Conservation (phyloP, 64 coral and sea anemone genomes). For the Pachyseris speciosa region DNA sequence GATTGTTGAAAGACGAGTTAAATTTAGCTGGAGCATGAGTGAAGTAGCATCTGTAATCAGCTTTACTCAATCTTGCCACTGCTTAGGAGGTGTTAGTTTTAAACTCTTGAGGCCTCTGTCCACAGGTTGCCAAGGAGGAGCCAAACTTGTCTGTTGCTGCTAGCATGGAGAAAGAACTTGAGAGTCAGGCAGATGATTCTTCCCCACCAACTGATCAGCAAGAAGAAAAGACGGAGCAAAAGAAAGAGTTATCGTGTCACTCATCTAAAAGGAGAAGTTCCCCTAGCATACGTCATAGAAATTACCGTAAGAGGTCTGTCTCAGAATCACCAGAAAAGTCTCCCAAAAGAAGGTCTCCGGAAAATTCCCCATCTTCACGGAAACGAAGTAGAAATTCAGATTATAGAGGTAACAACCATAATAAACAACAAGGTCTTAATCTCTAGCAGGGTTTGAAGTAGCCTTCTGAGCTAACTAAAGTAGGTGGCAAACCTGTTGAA, state of each 20-base stretch:
- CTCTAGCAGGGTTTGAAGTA: too few species aligned
- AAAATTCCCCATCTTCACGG: background rate
- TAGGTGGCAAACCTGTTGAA: too few species aligned
- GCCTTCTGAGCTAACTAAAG: too few species aligned
- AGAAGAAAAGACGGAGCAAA: background rate
- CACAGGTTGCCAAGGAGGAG: background rate
- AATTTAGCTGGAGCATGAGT: too few species aligned
- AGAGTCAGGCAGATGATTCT: background rate
- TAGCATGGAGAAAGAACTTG: background rate
- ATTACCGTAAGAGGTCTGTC: conserved; percentile 20
- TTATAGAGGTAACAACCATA: background rate
- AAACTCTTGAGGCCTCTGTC: background rate
- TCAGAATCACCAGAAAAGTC: conserved; percentile 40
- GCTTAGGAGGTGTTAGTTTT: background rate
- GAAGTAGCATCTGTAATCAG: background rate
- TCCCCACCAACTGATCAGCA: background rate
- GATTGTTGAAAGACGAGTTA: too few species aligned
- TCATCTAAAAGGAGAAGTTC: background rate
- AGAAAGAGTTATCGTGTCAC: background rate
- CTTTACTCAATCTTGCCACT: background rate
- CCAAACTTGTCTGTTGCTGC: too few species aligned
- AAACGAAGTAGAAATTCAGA: conserved; percentile 31
- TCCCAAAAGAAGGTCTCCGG: background rate
- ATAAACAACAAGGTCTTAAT: too few species aligned
- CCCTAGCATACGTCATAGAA: background rate